Conservation (phyloP, 2,797 vertebrate genomes). For the Sardinella longiceps region DNA sequence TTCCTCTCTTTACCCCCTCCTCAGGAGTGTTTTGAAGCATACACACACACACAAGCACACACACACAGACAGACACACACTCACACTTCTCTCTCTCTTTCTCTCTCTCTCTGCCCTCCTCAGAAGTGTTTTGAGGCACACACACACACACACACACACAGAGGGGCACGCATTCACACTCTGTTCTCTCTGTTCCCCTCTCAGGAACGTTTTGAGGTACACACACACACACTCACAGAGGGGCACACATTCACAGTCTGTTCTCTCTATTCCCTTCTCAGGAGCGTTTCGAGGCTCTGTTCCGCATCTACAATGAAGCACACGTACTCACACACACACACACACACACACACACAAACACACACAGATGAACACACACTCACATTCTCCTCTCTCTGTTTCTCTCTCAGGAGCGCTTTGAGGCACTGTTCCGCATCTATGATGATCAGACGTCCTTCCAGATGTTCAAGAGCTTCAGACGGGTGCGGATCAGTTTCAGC, state of each 20-base stretch:
- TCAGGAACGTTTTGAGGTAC: too few species aligned
- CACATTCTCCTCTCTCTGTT: too few species aligned
- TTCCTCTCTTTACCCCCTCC: too few species aligned
- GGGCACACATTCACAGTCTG: too few species aligned
- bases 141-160: too few species aligned
- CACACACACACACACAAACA: not conserved
- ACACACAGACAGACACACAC: too few species aligned
- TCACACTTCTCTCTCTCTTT: too few species aligned
- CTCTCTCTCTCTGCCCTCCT: conserved; percentile 1
- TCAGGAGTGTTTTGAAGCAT: too few species aligned
- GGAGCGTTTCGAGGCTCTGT: conserved; percentile 94
- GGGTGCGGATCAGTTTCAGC: conserved; percentile 96
- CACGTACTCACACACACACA: too few species aligned
- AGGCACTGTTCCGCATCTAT: conserved; percentile 90
- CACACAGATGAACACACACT: not conserved
- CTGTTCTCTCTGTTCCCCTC: conserved; percentile 3
- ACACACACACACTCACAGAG: too few species aligned
- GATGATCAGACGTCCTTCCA: conserved; percentile 92
- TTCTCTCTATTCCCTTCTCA: conserved; percentile 54
- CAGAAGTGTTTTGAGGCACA: conserved; percentile 96
- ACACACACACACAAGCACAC: too few species aligned
- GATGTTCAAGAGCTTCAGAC: conserved; percentile 95
- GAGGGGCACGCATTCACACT: too few species aligned
- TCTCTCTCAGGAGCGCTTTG: conserved; percentile 86
- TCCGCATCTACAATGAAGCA: conserved; percentile 90